Base-by-base conservation (phyloP, 2,888 invertebrate genomes). In the Epirrhoe alternata region DNA sequence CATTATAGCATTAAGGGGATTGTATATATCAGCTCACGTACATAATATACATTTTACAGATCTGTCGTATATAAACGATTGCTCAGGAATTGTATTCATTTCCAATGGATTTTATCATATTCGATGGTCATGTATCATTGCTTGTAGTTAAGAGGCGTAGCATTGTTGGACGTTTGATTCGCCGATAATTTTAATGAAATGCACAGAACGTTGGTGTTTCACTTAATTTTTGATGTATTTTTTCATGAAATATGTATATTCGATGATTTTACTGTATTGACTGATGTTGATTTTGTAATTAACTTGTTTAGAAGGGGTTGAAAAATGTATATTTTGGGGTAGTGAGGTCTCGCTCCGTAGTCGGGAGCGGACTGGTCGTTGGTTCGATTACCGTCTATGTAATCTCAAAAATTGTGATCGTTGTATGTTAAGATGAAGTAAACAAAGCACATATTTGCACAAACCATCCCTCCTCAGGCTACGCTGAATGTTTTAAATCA, bases 151-250 rank as follows among this genome's bases (percentile, higher is more conserved):
- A 64, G 65, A 61, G 80, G 84, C 85, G 85, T 86, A 80, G 86
- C 83, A 86, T 89, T 91, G 90, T 92, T 92, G 80, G 87, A 69
- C 63, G 50, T 68, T 71, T 62, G 66, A 84, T 86, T 86, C 86
- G 89, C 88, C 87, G 71, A 78, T 81, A 79, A 86, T 85, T 89
- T 89, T 90, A 90, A 87, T 87, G 89, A 85, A 89, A 85, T 90
- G 93, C 93, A 92, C 93, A 90, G 92, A 93, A 92, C 83, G 93
- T 92, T 93, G 91, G 89, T 90, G 83, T 90, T 92, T 90, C 92
- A 92, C 92, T 89, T 91, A 81, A 90, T 90, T 92, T 89, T 92
- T 91, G 90, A 90, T 86, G 86, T 88, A 89, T 88, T 92, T 92
- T 90, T 92, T 87, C 86, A 86, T 88, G 83, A 86, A 89, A 83